Evolutionary conservation across 2,797 vertebrate genomes (phyloP).

Genomic region (Dromococcyx pavoninus): DNA sequence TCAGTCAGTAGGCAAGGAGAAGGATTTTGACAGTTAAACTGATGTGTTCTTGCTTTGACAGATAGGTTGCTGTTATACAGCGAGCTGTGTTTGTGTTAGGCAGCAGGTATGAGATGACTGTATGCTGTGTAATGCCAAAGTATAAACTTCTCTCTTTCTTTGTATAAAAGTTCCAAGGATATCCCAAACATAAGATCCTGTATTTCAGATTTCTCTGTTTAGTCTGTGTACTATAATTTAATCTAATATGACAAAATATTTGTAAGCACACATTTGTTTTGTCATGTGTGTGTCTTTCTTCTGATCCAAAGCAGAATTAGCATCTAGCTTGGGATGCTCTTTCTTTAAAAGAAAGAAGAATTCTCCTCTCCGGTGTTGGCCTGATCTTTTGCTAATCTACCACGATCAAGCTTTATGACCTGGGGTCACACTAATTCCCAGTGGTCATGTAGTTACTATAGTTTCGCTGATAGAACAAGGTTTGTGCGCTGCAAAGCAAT

Average conservation of each 20-base stretch:
- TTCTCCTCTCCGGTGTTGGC: background rate
- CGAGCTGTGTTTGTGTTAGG: background rate
- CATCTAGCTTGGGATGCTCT: background rate
- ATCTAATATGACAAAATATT: slow-evolving; percentile 71
- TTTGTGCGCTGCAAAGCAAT: background rate
- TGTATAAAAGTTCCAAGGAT: slow-evolving; percentile 62
- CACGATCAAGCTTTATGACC: slow-evolving; percentile 51
- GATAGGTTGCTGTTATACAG: background rate
- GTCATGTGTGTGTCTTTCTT: slow-evolving; percentile 12
- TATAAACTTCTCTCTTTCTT: slow-evolving; percentile 52
- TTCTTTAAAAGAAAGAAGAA: slow-evolving; percentile 10
- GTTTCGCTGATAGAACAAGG: slow-evolving; percentile 54
- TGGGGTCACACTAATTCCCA: slow-evolving; percentile 47
- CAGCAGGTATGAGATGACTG: slow-evolving; percentile 45
- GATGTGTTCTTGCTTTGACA: background rate
- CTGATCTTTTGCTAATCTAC: slow-evolving; percentile 49
- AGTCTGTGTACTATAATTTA: slow-evolving; percentile 60
- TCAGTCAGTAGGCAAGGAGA: background rate
- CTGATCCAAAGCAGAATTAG: slow-evolving; percentile 40
- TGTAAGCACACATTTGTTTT: slow-evolving; percentile 61
- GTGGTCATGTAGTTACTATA: slow-evolving; percentile 61
- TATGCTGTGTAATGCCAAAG: background rate
- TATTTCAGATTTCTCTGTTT: slow-evolving; percentile 63
- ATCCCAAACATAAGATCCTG: slow-evolving; percentile 51
- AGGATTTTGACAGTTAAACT: background rate